Evolutionary conservation across 2,888 invertebrate genomes (phyloP), one percentile per base, ranked within the genome.

Genomic region (Caenorhabditis macrosperma): DNA sequence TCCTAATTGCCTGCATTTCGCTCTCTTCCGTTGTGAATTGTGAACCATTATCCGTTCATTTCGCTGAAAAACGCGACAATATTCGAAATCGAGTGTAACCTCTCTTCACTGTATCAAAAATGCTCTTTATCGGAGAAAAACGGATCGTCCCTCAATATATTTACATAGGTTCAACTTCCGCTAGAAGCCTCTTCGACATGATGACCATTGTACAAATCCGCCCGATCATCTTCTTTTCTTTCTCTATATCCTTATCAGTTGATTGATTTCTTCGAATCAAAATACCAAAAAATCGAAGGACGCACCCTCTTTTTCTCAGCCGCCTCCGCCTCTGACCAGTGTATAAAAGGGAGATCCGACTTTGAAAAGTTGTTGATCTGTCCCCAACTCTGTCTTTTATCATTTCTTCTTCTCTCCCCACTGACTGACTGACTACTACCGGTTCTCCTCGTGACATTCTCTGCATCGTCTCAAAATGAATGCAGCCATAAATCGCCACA

Each of bases 361-460:
- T 71, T 74, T 74, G 64, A 74, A 74, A 74, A 74, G 74, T 74
- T 74, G 74, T 74, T 74, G 74, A 74, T 64, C 48, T 52, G 22
- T 24, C 33, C 44, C 15, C 55, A 10, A 54, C 24, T 46, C n/a
- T 41, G 5, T 46, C 22, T 22, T 35, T 48, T 54, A 38, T 59
- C 46, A 55, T 46, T 41, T 28, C 28, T 60, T 61, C 44, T 60
- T 15, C 20, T 30, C 7, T 33, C 22, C 20, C 28, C 9, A 3
- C 9, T 22, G 35, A 24, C 24, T 28, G 17, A 20, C n/a, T n/a
- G n/a, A n/a, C n/a, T n/a, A n/a, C 41, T 59, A 55, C 72, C 57
- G 63, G 64, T 72, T 72, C 52, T 55, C 24, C 61, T 64, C 64
- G 74, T 74, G 74, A 64, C 38, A 74, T 63, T 74, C 55, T 48